Percentiles rank a stretch among this genome's conserved stretches.
Evolutionary conservation across 2,113 vertebrate genomes (phyloP).

Genomic region (Colius striatus): DNA sequence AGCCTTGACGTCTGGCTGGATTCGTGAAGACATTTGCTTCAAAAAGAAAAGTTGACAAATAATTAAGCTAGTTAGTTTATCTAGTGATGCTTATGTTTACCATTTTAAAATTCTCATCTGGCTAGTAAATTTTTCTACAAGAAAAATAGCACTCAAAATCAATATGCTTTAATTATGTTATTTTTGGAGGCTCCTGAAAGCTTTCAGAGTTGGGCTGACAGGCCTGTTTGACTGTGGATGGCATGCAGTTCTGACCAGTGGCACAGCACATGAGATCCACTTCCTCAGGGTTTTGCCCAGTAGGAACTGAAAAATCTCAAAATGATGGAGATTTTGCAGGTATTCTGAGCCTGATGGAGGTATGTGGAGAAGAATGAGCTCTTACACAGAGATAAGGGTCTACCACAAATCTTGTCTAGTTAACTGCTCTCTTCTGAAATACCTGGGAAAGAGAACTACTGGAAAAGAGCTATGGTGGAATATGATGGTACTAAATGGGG

Average conservation of each 20-base stretch:
- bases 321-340: neutral
- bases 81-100: neutral
- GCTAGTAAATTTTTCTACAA: neutral
- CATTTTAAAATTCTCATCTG: neutral
- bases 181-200: neutral
- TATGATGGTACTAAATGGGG: neutral
- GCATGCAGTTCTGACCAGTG: fast-evolving
- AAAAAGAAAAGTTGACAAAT: neutral
- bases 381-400: neutral
- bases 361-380: neutral
- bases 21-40: neutral
- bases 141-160: neutral
- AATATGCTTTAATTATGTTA: neutral
- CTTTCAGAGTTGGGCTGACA: neutral
- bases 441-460: neutral
- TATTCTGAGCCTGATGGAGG: neutral
- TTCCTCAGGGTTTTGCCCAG: neutral
- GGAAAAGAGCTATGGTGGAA: neutral
- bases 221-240: neutral
- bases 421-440: neutral
- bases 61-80: neutral
- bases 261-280: neutral
- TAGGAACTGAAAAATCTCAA: neutral
- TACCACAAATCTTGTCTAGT: neutral
- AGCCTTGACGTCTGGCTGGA: neutral